These are phyloP conservation scores for Cryptocephalus moraei DNA, from an alignment of 2,888 invertebrate species.

Conservation along the genomic window DNA sequence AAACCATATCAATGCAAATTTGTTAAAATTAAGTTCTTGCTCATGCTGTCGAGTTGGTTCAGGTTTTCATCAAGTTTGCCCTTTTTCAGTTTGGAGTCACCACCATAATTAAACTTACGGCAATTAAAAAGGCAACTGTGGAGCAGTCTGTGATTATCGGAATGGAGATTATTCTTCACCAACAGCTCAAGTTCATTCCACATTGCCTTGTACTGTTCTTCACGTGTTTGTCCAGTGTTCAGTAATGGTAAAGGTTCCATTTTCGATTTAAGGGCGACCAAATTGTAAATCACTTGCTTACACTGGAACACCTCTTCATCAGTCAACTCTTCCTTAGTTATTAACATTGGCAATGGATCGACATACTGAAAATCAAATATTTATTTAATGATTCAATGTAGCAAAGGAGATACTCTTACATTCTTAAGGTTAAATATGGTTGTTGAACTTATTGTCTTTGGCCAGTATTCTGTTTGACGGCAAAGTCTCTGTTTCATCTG, in stretches of 20 bases:
- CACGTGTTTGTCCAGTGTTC: slow-evolving; percentile 58
- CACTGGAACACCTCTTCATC: slow-evolving; percentile 83
- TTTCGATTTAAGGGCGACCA: slow-evolving; percentile 72
- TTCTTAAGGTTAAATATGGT: slow-evolving; percentile 75
- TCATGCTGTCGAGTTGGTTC: slow-evolving; percentile 44
- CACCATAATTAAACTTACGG: slow-evolving; percentile 47
- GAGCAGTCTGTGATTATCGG: slow-evolving; percentile 67
- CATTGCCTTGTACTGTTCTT: slow-evolving; percentile 83
- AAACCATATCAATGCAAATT: no score
- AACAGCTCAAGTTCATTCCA: slow-evolving; percentile 85
- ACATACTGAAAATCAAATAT: slow-evolving; percentile 48
- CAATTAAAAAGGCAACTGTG: slow-evolving; percentile 75
- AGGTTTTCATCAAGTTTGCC: slow-evolving; percentile 52
- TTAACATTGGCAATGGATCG: slow-evolving; percentile 67
- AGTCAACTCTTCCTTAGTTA: slow-evolving; percentile 71
- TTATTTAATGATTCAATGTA: neutral
- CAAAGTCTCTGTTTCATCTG: slow-evolving; percentile 61
- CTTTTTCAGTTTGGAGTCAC: slow-evolving; percentile 45
- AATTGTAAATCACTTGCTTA: slow-evolving; percentile 70
- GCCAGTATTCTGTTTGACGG: slow-evolving; percentile 77
- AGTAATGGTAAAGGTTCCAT: slow-evolving; percentile 72
- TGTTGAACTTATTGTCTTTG: slow-evolving; percentile 81
- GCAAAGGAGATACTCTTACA: slow-evolving; percentile 37
- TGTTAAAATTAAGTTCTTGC: no score
- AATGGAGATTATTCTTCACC: slow-evolving; percentile 66